Evolutionary conservation across 1,140 invertebrate genomes (phyloP), one percentile per base, ranked within the genome.

Genomic region (Lordiphosa stackelbergi): DNA sequence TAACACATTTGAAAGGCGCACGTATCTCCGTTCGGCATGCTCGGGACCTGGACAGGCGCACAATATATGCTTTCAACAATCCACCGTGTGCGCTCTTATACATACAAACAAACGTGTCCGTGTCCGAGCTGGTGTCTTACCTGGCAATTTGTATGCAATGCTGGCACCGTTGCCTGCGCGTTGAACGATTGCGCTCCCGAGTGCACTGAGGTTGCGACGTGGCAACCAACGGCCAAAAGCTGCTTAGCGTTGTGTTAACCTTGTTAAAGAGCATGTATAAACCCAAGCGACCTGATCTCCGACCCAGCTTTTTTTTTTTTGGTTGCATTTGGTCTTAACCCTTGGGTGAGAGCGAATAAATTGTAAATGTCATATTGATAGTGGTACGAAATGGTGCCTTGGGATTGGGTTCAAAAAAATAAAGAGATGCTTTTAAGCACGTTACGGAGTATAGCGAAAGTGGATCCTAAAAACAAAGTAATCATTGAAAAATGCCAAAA

Each of bases 1-100:
- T 75, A 79, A 68, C 75, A 68, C 75, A 81, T 81, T 70, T 75
- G 55, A 64, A 68, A 81, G 69, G 66, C 66, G 68, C 75, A 79
- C 75, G 75, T 81, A 69, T 69, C 31, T 13, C 43, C 24, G 28
- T 46, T 46, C 43, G 43, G 46, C 46, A 31, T 48, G 31, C 28
- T 13, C 8, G 22, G 31, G 12, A 41, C 38, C 11, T 40, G 37
- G 4, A 11, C 9, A n/a, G 24, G 28, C 19, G 45, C 24, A 57
- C 41, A 55, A 53, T 38, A 53, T 49, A 51, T 40, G 12, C 24
- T 31, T 31, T 31, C 28, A 31, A 31, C 28, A 31, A 31, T 31
- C 40, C 45, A 42, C 7, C 22, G 22, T 24, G 22, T 24, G 22
- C 22, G 22, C 22, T 24, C 22, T 24, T 24, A 34, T 16, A 47